Base-by-base conservation (phyloP, 2,113 vertebrate genomes). In the Semicossyphus pulcher region DNA sequence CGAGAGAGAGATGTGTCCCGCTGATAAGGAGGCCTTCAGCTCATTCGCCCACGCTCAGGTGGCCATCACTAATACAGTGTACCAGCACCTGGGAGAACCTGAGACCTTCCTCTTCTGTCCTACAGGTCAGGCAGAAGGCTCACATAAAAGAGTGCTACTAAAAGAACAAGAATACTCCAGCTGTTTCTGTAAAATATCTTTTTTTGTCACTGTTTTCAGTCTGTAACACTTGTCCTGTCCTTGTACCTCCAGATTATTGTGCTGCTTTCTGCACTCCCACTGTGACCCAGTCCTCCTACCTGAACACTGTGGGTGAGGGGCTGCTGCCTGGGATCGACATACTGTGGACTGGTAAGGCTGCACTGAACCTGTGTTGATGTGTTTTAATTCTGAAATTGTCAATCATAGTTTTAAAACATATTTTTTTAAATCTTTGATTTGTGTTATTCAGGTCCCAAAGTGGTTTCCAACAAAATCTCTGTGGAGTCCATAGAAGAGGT, bases 401-500 rank as follows among this genome's bases (percentile, higher is more conserved):
- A 0, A 12, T 26, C 12, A 12, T 8, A 26, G 16, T n/a, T 31
- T 18, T n/a, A 26, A n/a, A 23, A 42, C 6, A 10, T 0, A 8
- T 4, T 5, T 14, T 9, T 14, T 21, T 3, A 29, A 52, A 5
- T 4, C 0, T 3, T 18, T 5, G 11, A 14, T 28, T 41, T 16
- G 18, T 26, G 21, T 48, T 63, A 69, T 45, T 54, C 85, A 99
- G 98, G 98, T 88, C 97, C 98, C 0, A 99, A 99, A 90, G 97
- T 99, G 88, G 97, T 99, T 77, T 99, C 97, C 61, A 95, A 99
- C 91, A 95, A 96, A 87, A 99, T 99, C 93, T 94, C 96, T 0
- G 96, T 99, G n/a, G 96, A 96, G 69, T 98, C 97, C 61, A 97
- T 99, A 10, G 97, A 97, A 66, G 97, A 99, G 83, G 96, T 99